phyloP scores from a whole-genome alignment of 2,113 vertebrate genomes.

The Emydura subglobosa region DNA sequence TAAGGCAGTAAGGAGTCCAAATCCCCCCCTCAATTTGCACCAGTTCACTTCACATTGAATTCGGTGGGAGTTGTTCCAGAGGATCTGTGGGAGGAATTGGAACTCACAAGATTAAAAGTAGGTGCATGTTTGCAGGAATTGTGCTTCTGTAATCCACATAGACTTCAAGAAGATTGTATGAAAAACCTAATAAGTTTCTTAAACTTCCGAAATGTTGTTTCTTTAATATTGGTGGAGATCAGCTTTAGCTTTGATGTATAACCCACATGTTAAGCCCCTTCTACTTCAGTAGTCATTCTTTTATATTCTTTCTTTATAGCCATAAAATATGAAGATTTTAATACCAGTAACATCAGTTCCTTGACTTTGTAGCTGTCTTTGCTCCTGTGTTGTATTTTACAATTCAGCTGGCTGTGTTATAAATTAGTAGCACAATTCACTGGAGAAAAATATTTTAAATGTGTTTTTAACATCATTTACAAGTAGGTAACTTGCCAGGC shows the following conservation, averaged over 20 bases:
- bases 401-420: constrained; percentile 40
- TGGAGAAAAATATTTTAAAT: constrained; percentile 43
- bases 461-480: constrained; percentile 38
- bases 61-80: not conserved
- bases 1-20: not conserved
- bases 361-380: not conserved
- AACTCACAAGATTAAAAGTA: not conserved
- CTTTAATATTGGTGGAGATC: not conserved
- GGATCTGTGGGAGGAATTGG: not conserved
- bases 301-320: not conserved
- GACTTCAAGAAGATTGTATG: not conserved
- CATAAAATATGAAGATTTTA: constrained; percentile 29
- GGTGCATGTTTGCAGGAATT: not conserved
- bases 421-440: constrained; percentile 59
- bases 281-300: not conserved
- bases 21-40: not conserved
- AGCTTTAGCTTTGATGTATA: constrained; percentile 32
- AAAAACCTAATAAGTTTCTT: not conserved
- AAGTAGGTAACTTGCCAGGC: constrained; percentile 57
- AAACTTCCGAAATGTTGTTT: not conserved
- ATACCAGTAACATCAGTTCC: constrained; percentile 29
- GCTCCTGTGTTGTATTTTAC: constrained; percentile 17
- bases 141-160: not conserved
- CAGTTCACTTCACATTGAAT: not conserved
- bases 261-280: not conserved